These are phyloP conservation scores for Falcaria lacertinaria DNA, from an alignment of 2,888 invertebrate species.

Conservation along the genomic window DNA sequence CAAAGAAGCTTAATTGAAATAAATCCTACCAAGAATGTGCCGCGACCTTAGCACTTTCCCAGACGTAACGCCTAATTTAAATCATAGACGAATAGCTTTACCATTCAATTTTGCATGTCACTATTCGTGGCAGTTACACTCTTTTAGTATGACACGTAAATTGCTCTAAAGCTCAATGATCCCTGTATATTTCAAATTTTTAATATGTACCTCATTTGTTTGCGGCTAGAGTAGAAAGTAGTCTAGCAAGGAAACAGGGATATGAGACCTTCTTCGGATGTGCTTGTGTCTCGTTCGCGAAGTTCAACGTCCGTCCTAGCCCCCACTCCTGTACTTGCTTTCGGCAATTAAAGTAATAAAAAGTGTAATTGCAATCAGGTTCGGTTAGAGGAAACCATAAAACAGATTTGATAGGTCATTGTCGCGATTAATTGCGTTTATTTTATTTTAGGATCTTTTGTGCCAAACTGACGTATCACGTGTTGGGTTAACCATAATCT, in stretches of 20 bases:
- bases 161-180: slow-evolving; percentile 74
- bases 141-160: slow-evolving; percentile 43
- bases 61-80: slow-evolving; percentile 15
- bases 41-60: slow-evolving; percentile 48
- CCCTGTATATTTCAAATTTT: slow-evolving; percentile 47
- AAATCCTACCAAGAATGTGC: slow-evolving; percentile 68
- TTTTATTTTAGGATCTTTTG: neutral
- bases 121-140: slow-evolving; percentile 28
- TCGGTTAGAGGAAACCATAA: slow-evolving; percentile 46
- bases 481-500: too few relatives aligned
- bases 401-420: slow-evolving; percentile 11
- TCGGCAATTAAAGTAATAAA: slow-evolving; percentile 68
- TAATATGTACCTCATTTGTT: slow-evolving; percentile 30
- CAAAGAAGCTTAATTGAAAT: slow-evolving; percentile 68
- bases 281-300: slow-evolving; percentile 37
- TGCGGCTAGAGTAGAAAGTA: slow-evolving; percentile 31
- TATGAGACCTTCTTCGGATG: slow-evolving; percentile 34
- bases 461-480: too few relatives aligned
- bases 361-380: slow-evolving; percentile 48
- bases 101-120: slow-evolving; percentile 18
- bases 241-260: slow-evolving; percentile 16
- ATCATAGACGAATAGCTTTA: slow-evolving; percentile 16
- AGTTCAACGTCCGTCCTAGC: slow-evolving; percentile 76
- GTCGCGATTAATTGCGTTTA: slow-evolving; percentile 1
- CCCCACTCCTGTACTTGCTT: slow-evolving; percentile 48